Evolutionary conservation across 1,140 invertebrate species (phyloP).

Genomic region (Aporrectodea caliginosa): DNA sequence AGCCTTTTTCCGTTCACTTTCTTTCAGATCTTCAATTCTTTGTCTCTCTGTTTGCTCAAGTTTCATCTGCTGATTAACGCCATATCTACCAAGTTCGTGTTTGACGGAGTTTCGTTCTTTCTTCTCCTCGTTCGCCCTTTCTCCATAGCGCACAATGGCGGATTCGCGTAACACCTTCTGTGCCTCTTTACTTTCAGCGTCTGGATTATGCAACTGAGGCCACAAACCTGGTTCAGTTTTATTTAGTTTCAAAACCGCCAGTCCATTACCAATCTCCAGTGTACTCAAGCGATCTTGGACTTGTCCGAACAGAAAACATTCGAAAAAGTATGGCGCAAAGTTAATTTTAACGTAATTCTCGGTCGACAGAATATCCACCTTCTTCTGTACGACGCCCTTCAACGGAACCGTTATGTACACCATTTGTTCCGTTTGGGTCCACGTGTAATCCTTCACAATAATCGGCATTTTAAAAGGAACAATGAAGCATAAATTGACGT

Average conservation of each 20-base stretch:
- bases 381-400: slow-evolving; percentile 51
- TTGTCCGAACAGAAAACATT: slow-evolving; percentile 45
- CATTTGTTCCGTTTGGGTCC: slow-evolving; percentile 49
- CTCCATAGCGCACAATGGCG: slow-evolving; percentile 39
- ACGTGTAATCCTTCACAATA: slow-evolving; percentile 50
- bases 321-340: slow-evolving; percentile 53
- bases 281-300: slow-evolving; percentile 47
- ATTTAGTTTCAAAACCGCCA: slow-evolving; percentile 48
- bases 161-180: slow-evolving; percentile 36
- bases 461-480: slow-evolving; percentile 50
- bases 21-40: slow-evolving; percentile 57
- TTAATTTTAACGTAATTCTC: slow-evolving; percentile 53
- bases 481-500: no score
- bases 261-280: slow-evolving; percentile 51
- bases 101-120: slow-evolving; percentile 43
- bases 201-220: slow-evolving; percentile 40
- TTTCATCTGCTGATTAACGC: slow-evolving; percentile 49
- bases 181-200: slow-evolving; percentile 16
- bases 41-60: slow-evolving; percentile 63
- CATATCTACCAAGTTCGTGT: slow-evolving; percentile 41
- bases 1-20: slow-evolving; percentile 60
- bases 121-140: slow-evolving; percentile 38
- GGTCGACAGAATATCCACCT: slow-evolving; percentile 53
- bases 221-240: slow-evolving; percentile 46
- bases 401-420: slow-evolving; percentile 51